phyloP scores from a whole-genome alignment of 2,113 vertebrate genomes.

The Ochotona curzoniae region DNA sequence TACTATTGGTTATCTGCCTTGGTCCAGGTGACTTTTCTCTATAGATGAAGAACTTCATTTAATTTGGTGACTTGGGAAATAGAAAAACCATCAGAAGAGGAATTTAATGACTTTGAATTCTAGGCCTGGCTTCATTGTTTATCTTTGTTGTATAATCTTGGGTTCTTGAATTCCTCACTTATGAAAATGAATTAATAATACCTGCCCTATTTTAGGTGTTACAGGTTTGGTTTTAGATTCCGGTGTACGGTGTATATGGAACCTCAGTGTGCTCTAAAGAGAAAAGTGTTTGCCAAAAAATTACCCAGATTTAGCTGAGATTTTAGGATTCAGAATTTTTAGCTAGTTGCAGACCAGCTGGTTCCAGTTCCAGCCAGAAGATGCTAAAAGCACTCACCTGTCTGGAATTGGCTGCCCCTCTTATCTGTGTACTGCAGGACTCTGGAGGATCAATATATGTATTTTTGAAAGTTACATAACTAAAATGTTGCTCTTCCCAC shows the following conservation, averaged over 20 bases:
- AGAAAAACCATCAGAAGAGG: background rate
- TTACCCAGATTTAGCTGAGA: no score
- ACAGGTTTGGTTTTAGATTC: background rate
- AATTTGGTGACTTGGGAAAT: background rate
- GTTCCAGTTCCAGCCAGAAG: background rate
- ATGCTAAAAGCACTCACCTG: background rate
- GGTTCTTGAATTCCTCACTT: slow-evolving; percentile 1
- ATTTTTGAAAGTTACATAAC: slow-evolving; percentile 9
- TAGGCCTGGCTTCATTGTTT: slow-evolving; percentile 28
- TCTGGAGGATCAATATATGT: background rate
- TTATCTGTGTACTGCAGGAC: background rate
- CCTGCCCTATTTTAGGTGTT: background rate
- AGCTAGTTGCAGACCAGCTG: background rate
- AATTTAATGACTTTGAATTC: background rate
- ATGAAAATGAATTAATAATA: slow-evolving; percentile 11
- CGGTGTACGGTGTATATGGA: background rate
- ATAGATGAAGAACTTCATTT: background rate
- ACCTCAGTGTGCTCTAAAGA: background rate
- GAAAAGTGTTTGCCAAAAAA: background rate
- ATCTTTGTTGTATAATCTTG: background rate
- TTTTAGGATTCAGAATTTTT: background rate
- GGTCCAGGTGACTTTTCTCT: background rate
- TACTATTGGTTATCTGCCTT: background rate
- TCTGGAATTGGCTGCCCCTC: background rate
- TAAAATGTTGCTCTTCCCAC: background rate